Conservation (phyloP, 2,797 vertebrate species). For the Pseudochirops cupreus region DNA sequence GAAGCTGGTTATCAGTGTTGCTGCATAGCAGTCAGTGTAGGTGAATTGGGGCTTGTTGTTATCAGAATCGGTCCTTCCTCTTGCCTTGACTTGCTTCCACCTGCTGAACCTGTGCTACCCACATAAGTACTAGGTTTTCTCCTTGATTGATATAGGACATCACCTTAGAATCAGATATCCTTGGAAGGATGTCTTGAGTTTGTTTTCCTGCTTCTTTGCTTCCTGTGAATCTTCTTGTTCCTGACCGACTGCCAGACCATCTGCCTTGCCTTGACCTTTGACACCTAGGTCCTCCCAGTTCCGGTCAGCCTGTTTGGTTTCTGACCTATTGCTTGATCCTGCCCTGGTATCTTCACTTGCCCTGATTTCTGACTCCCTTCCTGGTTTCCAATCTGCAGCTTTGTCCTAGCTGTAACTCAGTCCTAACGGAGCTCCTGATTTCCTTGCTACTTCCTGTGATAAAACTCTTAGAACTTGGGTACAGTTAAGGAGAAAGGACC, state of each 20-base stretch:
- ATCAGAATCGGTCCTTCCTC: not conserved
- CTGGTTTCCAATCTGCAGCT: not conserved
- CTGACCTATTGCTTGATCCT: not conserved
- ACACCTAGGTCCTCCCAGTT: not conserved
- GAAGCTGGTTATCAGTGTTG: not conserved
- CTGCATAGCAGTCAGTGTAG: not conserved
- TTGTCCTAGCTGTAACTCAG: not conserved
- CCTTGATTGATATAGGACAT: not conserved
- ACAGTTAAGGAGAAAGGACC: not conserved
- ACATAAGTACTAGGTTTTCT: not conserved
- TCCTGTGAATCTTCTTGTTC: constrained; percentile 13
- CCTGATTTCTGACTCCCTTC: not conserved
- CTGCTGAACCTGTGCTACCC: not conserved
- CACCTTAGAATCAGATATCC: not conserved
- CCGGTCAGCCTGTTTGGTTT: not conserved
- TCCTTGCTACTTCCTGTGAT: not conserved
- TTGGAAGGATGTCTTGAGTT: not conserved
- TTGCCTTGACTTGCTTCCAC: not conserved
- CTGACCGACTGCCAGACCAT: not conserved
- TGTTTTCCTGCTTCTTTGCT: not conserved
- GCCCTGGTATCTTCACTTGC: not conserved
- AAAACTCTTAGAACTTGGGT: not conserved
- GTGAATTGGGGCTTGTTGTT: not conserved
- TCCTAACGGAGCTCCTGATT: not conserved
- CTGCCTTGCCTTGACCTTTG: not conserved